phyloP scores from a whole-genome alignment of 2,113 vertebrate genomes.

The Crotalus helleri region DNA sequence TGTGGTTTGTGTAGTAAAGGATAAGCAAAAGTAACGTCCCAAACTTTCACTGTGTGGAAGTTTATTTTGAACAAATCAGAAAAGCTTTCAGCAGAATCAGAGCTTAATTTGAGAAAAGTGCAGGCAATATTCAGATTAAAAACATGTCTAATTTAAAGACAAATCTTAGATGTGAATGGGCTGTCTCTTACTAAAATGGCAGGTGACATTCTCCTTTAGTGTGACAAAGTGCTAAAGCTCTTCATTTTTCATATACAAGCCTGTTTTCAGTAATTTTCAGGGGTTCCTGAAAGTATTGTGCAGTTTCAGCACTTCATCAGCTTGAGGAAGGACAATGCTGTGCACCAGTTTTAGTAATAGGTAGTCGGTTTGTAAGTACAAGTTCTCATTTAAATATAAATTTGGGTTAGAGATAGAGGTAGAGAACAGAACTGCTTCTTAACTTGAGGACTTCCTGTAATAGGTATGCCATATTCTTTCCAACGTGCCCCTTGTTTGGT shows the following conservation, averaged over 20 bases:
- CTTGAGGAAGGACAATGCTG: not conserved
- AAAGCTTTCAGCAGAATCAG: not conserved
- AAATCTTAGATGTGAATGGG: not conserved
- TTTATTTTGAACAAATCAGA: not conserved
- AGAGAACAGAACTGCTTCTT: not conserved
- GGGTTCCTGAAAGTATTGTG: not conserved
- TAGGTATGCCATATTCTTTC: not conserved
- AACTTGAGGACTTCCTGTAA: not conserved
- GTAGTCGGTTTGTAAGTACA: not conserved
- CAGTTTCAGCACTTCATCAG: not conserved
- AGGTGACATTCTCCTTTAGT: not conserved
- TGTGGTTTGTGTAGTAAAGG: not conserved
- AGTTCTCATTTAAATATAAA: not conserved
- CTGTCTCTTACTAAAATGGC: not conserved
- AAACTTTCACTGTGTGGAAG: not conserved
- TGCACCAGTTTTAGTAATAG: not conserved
- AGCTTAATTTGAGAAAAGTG: not conserved
- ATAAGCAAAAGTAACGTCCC: not conserved
- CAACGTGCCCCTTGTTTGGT: not conserved
- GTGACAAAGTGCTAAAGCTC: not conserved
- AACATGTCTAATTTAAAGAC: not conserved
- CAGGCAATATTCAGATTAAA: not conserved
- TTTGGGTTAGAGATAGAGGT: not conserved
- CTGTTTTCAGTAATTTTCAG: not conserved
- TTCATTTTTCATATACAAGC: not conserved